phyloP scores from a whole-genome alignment of 1,140 invertebrate species.

The Zaprionus ghesquierei region DNA sequence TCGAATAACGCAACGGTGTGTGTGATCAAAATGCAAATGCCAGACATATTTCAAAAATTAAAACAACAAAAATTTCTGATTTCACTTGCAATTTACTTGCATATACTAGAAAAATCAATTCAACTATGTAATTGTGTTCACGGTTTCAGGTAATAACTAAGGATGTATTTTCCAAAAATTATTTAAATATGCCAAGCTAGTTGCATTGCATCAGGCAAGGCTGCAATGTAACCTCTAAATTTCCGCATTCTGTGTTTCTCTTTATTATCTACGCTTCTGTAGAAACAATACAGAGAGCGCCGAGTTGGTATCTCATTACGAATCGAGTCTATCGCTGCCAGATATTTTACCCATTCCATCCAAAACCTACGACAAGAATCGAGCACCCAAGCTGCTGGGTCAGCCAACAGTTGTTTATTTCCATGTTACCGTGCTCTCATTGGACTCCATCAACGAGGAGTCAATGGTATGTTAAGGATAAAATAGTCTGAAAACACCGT shows the following conservation, averaged over 20 bases:
- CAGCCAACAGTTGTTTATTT: conserved; percentile 94
- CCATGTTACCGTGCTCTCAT: conserved; percentile 93
- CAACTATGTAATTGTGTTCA: conserved; percentile 81
- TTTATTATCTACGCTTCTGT: neutral
- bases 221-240: conserved; percentile 12
- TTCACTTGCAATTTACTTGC: conserved; percentile 64
- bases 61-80: conserved; percentile 60
- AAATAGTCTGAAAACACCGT: neutral
- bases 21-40: conserved; percentile 69
- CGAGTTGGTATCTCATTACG: conserved; percentile 82
- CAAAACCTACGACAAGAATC: conserved; percentile 94
- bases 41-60: conserved; percentile 52
- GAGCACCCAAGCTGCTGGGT: conserved; percentile 92
- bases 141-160: conserved; percentile 67
- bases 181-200: conserved; percentile 1
- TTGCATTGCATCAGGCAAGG: conserved; percentile 63
- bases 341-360: conserved; percentile 93
- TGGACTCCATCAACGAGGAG: conserved; percentile 95
- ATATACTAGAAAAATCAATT: conserved; percentile 79
- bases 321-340: conserved; percentile 88
- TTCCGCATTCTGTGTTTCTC: neutral
- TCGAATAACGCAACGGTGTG: conserved; percentile 2
- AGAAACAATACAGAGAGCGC: conserved; percentile 82
- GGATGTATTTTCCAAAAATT: neutral
- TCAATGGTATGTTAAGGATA: conserved; percentile 88